phyloP scores from a whole-genome alignment of 2,113 vertebrate genomes.

The Hemiscyllium ocellatum region DNA sequence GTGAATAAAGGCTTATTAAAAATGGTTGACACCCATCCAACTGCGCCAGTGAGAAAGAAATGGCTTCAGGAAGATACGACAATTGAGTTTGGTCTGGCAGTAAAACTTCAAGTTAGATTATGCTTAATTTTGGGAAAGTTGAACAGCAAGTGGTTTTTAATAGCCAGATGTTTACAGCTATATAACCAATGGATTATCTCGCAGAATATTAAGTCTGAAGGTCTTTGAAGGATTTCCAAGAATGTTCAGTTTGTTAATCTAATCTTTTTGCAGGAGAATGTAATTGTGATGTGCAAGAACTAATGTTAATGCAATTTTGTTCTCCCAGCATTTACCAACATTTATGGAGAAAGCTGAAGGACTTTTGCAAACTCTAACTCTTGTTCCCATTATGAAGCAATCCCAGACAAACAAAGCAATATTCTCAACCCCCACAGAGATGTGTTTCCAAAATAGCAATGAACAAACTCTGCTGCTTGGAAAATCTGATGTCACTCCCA shows the following conservation, averaged over 20 bases:
- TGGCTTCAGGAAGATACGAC: not conserved
- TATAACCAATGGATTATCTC: not conserved
- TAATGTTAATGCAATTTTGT: conserved; percentile 38
- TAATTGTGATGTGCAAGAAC: conserved; percentile 9
- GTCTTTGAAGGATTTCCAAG: not conserved
- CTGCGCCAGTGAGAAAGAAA: not conserved
- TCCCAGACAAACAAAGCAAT: conserved; percentile 63
- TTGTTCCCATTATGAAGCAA: conserved; percentile 57
- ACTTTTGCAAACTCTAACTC: conserved; percentile 63
- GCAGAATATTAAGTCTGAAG: not conserved
- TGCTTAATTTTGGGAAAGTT: not conserved
- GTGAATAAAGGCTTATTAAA: not conserved
- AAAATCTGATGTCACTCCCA: conserved; percentile 50
- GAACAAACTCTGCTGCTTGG: conserved; percentile 40
- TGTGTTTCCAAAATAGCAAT: conserved; percentile 39
- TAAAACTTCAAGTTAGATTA: not conserved
- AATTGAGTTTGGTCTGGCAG: not conserved
- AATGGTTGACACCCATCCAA: not conserved
- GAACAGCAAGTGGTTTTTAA: not conserved
- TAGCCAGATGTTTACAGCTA: not conserved
- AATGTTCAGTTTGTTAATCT: not conserved
- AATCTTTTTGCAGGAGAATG: not conserved
- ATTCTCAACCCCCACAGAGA: conserved; percentile 43
- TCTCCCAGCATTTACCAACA: conserved; percentile 61
- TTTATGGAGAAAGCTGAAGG: conserved; percentile 73